Percentiles rank a stretch among this genome's conserved stretches.
phyloP scores from a whole-genome alignment of 2,113 vertebrate species.

The Pluvianellus socialis region DNA sequence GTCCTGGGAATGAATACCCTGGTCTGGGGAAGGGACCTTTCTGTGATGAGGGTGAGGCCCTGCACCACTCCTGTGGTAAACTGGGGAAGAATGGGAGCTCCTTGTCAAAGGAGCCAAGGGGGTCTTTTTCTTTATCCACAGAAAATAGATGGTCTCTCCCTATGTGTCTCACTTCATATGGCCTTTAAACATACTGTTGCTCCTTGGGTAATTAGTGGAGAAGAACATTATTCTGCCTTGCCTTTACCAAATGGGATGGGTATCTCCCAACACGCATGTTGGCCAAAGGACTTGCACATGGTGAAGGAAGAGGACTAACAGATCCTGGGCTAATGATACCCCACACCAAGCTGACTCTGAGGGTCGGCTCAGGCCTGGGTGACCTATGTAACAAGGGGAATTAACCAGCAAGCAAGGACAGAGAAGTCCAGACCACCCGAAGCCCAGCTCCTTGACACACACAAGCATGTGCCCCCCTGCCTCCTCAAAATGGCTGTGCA shows the following conservation, averaged over 20 bases:
- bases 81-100: conserved; percentile 12
- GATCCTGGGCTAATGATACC: background rate
- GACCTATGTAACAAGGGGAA: background rate
- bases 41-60: background rate
- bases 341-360: background rate
- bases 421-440: background rate
- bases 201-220: background rate
- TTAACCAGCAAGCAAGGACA: background rate
- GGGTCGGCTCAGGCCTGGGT: background rate
- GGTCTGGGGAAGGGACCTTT: conserved; percentile 13
- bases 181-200: background rate
- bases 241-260: background rate
- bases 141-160: background rate
- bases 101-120: background rate
- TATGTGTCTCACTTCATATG: background rate
- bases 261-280: background rate
- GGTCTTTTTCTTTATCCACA: conserved; percentile 11
- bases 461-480: background rate
- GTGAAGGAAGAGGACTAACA: background rate
- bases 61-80: background rate
- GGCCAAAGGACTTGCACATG: background rate
- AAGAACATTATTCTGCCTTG: background rate
- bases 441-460: background rate
- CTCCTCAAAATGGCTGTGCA: background rate
- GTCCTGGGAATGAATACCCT: conserved; percentile 47